These are phyloP conservation scores for Scaptomyza tumidula DNA, from an alignment of 2,888 invertebrate genomes.

Conservation along the genomic window DNA sequence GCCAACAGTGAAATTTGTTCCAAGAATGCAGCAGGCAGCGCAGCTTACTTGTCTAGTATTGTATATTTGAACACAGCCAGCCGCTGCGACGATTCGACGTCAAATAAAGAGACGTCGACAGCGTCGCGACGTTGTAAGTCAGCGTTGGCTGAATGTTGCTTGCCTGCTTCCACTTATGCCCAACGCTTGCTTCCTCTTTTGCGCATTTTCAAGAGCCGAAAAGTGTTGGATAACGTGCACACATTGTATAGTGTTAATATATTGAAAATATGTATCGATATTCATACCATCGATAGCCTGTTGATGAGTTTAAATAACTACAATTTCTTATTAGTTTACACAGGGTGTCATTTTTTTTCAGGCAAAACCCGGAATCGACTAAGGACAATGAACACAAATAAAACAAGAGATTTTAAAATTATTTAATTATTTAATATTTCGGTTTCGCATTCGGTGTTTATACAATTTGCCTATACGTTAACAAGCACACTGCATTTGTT, in stretches of 20 bases:
- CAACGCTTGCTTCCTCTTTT: conserved; percentile 55
- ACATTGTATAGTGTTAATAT: neutral
- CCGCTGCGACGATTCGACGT: conserved; percentile 62
- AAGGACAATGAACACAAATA: neutral
- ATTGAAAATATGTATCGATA: conserved; percentile 1
- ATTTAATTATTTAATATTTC: conserved; percentile 59
- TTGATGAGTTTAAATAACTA: neutral
- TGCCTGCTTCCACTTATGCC: conserved; percentile 43
- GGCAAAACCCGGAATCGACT: too few relatives aligned
- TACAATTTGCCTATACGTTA: conserved; percentile 57
- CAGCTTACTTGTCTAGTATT: conserved; percentile 63
- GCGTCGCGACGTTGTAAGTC: conserved; percentile 64
- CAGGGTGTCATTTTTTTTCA: neutral
- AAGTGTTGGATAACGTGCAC: conserved; percentile 39
- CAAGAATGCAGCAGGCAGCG: conserved; percentile 65
- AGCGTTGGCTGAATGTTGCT: conserved; percentile 52
- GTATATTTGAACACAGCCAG: conserved; percentile 64
- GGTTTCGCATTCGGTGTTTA: conserved; percentile 58
- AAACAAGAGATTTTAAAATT: conserved; percentile 48
- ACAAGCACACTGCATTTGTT: conserved; percentile 53
- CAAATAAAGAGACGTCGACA: conserved; percentile 68
- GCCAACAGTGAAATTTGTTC: conserved; percentile 76
- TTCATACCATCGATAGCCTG: conserved; percentile 11
- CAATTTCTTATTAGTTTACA: neutral
- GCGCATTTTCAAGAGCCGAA: conserved; percentile 46